Evolutionary conservation across 2,113 vertebrate species (phyloP), one percentile per base, ranked within the genome.

Genomic region (Apistogramma diplotaenia): DNA sequence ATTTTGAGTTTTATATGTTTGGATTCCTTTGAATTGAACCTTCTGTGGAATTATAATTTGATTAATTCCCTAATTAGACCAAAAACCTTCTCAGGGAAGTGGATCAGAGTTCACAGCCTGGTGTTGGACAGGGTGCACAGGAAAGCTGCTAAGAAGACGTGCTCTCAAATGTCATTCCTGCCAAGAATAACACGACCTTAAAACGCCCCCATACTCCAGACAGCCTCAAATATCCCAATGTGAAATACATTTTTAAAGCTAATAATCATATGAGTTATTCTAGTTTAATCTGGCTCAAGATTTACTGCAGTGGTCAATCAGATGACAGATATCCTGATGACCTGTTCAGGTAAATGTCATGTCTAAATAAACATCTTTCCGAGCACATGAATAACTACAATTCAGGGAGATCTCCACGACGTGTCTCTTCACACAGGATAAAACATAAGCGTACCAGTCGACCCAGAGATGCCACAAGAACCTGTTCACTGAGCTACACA

Each of bases 401-500:
- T 67, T 79, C 54, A 58, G 18, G 80, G 19, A 23, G 7, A 76
- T 72, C 51, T 33, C 23, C 2, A 5, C 4, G 25, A 8, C 27
- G 1, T 40, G 37, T 77, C 21, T 80, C 75, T 89, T 89, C 87
- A 40, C 87, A 85, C 77, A 23, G 82, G 31, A 21, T 81, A 82
- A 83, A 85, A 62, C 55, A 23, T 1, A 27, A 80, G 18, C 83
- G 58, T 43, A 72, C 87, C 81, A 60, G 65, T 23, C 8, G 12
- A 73, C 67, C 43, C 70, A 25, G 76, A 87, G 74, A 76, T 27
- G 40, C 62, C 78, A 60, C 82, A 81, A 77, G 27, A 10, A 79
- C 79, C 76, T 73, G 85, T 84, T 83, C 33, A 58, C 35, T 31
- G 71, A 76, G 65, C 73, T 83, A 62, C 3, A 67, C 79, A 65